phyloP scores from a whole-genome alignment of 2,797 vertebrate species.

The Valencia hispanica region DNA sequence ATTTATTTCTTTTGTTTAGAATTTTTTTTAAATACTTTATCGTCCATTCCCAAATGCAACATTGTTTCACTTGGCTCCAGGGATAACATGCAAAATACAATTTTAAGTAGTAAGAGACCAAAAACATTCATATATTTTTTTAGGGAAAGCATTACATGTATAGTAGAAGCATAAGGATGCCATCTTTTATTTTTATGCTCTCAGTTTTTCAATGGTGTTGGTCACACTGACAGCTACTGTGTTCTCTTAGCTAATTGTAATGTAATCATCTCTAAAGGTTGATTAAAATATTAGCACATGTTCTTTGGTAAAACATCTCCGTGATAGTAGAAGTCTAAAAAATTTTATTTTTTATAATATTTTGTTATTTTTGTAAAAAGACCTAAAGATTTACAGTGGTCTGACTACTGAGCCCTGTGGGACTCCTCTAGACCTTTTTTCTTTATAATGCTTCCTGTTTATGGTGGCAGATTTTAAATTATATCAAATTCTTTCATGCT shows the following conservation, averaged over 20 bases:
- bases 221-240: not conserved
- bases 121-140: not conserved
- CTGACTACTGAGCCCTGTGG: not conserved
- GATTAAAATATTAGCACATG: not conserved
- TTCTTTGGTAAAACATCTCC: too few relatives aligned
- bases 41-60: not conserved
- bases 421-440: not conserved
- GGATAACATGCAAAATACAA: not conserved
- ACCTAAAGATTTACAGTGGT: not conserved
- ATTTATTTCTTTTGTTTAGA: not conserved
- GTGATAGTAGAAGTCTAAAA: not conserved
- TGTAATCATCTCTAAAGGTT: conserved; percentile 9
- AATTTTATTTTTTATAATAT: not conserved
- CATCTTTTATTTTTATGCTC: not conserved
- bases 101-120: not conserved
- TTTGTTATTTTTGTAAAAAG: not conserved
- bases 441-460: not conserved
- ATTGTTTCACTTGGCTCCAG: not conserved
- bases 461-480: not conserved
- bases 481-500: not conserved
- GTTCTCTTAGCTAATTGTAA: not conserved
- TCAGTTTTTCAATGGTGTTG: not conserved
- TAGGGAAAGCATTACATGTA: not conserved
- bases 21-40: not conserved
- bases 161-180: not conserved